Evolutionary conservation across 92 coral and sea anemone genomes (phyloP).

Genomic region (Epizoanthus illoricatus): DNA sequence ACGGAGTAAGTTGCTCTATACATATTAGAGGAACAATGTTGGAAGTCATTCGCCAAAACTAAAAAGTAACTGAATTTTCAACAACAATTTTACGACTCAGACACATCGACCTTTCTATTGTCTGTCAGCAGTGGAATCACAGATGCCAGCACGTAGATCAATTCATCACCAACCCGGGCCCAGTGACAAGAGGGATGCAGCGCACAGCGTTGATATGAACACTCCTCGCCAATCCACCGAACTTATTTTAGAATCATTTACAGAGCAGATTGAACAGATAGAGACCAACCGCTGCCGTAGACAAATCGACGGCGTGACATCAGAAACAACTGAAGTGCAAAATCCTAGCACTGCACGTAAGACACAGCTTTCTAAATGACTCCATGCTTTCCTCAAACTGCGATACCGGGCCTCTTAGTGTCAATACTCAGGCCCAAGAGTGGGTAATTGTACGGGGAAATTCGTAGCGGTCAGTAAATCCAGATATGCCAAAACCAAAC

Average conservation of each 20-base stretch:
- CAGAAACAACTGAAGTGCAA: background rate
- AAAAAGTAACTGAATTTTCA: too few relatives aligned
- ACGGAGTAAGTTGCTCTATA: too few relatives aligned
- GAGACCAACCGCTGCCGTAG: slow-evolving; percentile 24
- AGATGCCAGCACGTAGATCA: too few relatives aligned
- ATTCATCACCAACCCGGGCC: too few relatives aligned
- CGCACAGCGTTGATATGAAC: too few relatives aligned
- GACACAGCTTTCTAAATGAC: too few relatives aligned
- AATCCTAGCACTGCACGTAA: background rate
- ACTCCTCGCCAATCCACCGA: background rate
- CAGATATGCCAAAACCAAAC: background rate
- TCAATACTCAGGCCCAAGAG: background rate
- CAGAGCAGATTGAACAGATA: slow-evolving; percentile 9
- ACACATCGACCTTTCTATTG: too few relatives aligned
- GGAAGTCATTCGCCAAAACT: too few relatives aligned
- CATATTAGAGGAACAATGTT: too few relatives aligned
- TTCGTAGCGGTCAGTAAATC: background rate
- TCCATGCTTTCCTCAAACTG: background rate
- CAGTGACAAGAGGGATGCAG: too few relatives aligned
- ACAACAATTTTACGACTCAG: too few relatives aligned
- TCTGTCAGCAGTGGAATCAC: too few relatives aligned
- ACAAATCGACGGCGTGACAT: background rate
- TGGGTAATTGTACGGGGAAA: background rate
- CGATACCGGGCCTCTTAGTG: background rate
- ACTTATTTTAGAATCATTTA: slow-evolving; percentile 7